These are phyloP conservation scores for Cygnus olor DNA, from an alignment of 2,797 vertebrate species.

Conservation along the genomic window DNA sequence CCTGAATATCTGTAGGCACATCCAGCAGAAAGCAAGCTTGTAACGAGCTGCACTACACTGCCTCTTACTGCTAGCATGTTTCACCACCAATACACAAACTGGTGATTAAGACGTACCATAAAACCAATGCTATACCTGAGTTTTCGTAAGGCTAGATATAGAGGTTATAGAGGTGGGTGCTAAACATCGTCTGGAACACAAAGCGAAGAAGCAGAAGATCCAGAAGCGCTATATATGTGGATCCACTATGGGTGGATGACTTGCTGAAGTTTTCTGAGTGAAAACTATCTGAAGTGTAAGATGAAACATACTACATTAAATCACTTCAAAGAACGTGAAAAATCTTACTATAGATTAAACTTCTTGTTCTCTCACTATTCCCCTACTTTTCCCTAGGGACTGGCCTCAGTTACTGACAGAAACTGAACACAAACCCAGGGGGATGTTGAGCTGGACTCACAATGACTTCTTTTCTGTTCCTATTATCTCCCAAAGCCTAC, in stretches of 20 bases:
- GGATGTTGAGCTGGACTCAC: accelerated
- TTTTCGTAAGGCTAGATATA: neutral
- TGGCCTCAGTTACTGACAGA: neutral
- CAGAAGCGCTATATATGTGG: neutral
- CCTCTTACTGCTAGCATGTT: neutral
- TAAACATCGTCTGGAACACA: neutral
- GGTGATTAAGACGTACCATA: neutral
- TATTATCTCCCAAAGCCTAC: neutral
- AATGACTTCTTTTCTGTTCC: accelerated
- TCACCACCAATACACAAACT: accelerated
- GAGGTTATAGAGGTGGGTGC: accelerated
- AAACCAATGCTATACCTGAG: accelerated
- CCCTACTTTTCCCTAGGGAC: neutral
- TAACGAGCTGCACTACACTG: accelerated
- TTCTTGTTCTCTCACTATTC: neutral
- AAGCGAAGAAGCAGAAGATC: neutral
- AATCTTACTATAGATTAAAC: neutral
- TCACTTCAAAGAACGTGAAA: neutral
- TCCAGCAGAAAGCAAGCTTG: neutral
- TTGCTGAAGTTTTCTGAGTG: neutral
- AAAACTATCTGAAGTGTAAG: neutral
- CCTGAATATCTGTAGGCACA: accelerated
- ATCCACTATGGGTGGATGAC: too few relatives aligned
- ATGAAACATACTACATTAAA: neutral
- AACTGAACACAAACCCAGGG: neutral